Base-by-base conservation (phyloP, 2,797 vertebrate species). In the Propithecus deckenii region DNA sequence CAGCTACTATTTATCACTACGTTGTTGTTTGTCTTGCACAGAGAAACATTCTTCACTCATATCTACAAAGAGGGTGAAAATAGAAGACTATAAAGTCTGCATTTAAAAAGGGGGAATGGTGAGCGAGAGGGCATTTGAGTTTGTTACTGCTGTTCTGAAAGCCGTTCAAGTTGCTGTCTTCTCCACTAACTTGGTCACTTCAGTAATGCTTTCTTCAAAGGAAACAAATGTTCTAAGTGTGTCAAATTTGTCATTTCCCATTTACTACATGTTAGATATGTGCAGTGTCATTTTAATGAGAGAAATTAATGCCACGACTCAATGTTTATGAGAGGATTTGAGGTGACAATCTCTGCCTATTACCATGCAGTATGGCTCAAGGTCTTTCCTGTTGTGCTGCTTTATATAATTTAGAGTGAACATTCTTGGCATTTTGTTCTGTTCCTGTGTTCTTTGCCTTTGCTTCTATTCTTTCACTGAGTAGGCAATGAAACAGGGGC, bases 391-490 rank as follows among this genome's bases (percentile, higher is more conserved):
- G 17, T 28, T 63, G 22, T 22, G 9, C 41, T 41, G 4, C 50
- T 79, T 23, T 75, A 2, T 57, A 55, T 65, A 30, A 25, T 91
- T 61, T 65, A n/a, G 85, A 93, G 30, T 0, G 1, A 92, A 12
- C 22, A 15, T 86, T 32, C 63, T 74, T 35, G 35, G 61, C 79
- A 72, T 89, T 75, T 65, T 91, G n/a, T 81, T 85, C 59, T 80
- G n/a, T 81, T 92, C 48, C 22, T 59, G 22, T 75, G 22, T 69
- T 85, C 28, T 88, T 59, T 79, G 63, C 50, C 52, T 87, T 79
- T 75, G 86, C n/a, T 48, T 86, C 71, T 75, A 1, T 89, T 95
- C 78, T 91, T 92, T 89, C 55, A 46, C 28, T 38, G 55, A 94
- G 61, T 52, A 52, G 55, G 50, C 65, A 88, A 91, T 86, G 67